Base-by-base conservation (phyloP, 2,797 vertebrate genomes). In the Lateolabrax maculatus region DNA sequence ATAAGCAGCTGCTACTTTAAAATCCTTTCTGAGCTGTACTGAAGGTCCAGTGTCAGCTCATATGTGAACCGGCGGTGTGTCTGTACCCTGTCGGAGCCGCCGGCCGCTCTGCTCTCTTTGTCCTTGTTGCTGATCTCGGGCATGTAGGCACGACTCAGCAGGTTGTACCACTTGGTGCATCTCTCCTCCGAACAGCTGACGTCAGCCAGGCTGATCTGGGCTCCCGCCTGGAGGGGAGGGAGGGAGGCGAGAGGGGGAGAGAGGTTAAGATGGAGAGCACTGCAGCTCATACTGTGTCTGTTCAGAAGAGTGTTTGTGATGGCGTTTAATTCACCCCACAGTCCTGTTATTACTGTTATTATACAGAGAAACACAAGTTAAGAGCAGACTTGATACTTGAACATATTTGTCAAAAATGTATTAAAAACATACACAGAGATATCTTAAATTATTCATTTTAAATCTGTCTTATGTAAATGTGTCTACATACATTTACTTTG, bases 151-250 rank as follows among this genome's bases (percentile, higher is more conserved):
- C 94, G 96, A 87, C 94, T 97, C 78, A 99, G 96, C 63, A 99
- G 96, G 93, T 99, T 99, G 92, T 97, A 99, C 97, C 97, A 99
- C 75, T 95, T 96, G 12, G 94, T 96, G 72, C 94, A 94, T 89
- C 95, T 94, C 83, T 98, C 97, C 81, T 96, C 96, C 0, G 95
- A 95, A 82, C 92, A 95, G 89, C 94, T 94, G 70, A 97, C 92
- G 52, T 99, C 97, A 34, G 98, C 97, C 89, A 99, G 91, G 87
- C 97, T 99, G 93, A 99, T 97, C 94, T 99, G 98, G 79, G 97
- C 97, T 8, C 97, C 97, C 10, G 97, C 97, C 98, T 99, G 84
- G 9, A 74, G 65, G 37, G 41, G 29, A 29, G 23, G 55, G 12
- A 41, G 9, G 27, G 16, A 11, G 21, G n/a, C 6, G 15, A 61